phyloP scores from a whole-genome alignment of 1,140 invertebrate genomes.

The Drosophila parvula region DNA sequence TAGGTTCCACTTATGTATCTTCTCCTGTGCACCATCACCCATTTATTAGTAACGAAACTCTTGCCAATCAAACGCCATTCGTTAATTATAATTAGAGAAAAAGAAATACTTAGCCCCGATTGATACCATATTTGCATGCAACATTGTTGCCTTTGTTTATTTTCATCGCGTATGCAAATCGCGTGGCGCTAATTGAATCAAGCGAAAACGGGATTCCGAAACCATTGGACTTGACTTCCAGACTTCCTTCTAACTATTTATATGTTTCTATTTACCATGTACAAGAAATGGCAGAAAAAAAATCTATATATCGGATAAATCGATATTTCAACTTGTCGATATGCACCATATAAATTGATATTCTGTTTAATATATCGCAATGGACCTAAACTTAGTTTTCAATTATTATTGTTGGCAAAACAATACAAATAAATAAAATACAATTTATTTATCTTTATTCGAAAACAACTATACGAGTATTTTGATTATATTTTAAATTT shows the following conservation, averaged over 20 bases:
- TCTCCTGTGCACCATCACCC: background rate
- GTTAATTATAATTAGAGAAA: conserved; percentile 13
- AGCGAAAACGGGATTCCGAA: conserved; percentile 33
- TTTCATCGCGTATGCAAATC: conserved; percentile 39
- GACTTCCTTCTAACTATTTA: conserved; percentile 25
- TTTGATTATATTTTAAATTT: too few species aligned
- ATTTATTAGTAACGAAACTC: background rate
- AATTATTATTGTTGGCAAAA: too few species aligned
- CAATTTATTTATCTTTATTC: too few species aligned
- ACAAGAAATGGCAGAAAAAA: too few species aligned
- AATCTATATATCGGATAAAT: too few species aligned
- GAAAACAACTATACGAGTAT: too few species aligned
- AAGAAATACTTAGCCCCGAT: conserved; percentile 4
- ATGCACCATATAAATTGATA: too few species aligned
- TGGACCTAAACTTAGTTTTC: too few species aligned
- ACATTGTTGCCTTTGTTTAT: conserved; percentile 37
- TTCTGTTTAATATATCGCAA: too few species aligned
- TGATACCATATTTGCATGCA: conserved; percentile 17
- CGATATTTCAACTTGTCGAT: too few species aligned
- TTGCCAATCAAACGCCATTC: conserved; percentile 1
- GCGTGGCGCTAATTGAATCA: conserved; percentile 37
- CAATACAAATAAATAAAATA: too few species aligned
- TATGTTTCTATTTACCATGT: conserved; percentile 3
- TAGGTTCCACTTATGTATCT: too few species aligned
- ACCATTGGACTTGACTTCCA: conserved; percentile 32